Evolutionary conservation across 2,888 invertebrate genomes (phyloP).

Genomic region (Thecophora atra): DNA sequence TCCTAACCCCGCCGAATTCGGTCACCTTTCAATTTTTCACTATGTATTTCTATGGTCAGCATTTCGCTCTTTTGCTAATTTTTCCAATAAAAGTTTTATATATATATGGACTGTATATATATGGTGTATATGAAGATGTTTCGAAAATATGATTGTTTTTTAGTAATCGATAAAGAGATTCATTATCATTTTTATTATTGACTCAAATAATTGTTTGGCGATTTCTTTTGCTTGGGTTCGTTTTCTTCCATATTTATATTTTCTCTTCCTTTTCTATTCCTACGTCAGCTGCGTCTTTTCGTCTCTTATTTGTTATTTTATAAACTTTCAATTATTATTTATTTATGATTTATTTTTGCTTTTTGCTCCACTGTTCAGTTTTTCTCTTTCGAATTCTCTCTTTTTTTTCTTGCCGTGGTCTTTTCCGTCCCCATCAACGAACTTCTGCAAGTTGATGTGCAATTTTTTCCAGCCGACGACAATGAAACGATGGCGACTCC

Average conservation of each 20-base stretch:
- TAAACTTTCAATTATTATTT: not conserved
- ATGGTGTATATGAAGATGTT: no score
- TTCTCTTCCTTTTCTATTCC: no score
- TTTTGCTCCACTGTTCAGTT: conserved; percentile 30
- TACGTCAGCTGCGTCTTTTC: not conserved
- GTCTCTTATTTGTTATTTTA: not conserved
- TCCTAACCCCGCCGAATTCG: not conserved
- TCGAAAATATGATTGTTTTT: no score
- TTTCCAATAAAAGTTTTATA: no score
- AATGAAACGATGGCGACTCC: not conserved
- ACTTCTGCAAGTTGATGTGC: conserved; percentile 4
- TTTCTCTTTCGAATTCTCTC: conserved; percentile 20
- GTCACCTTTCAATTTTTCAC: no score
- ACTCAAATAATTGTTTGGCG: no score
- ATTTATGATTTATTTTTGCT: not conserved
- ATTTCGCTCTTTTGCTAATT: no score
- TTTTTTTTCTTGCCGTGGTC: not conserved
- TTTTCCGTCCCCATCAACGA: not conserved
- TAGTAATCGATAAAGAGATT: no score
- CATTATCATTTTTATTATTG: no score
- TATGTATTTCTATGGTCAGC: no score
- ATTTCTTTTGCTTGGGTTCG: not conserved
- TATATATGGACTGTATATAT: no score
- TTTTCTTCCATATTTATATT: not conserved
- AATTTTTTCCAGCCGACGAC: conserved; percentile 28